A percentile compares a stretch with the other conserved stretches of the same genome.
phyloP scores from a whole-genome alignment of 2,797 vertebrate species.

The Manis javanica region DNA sequence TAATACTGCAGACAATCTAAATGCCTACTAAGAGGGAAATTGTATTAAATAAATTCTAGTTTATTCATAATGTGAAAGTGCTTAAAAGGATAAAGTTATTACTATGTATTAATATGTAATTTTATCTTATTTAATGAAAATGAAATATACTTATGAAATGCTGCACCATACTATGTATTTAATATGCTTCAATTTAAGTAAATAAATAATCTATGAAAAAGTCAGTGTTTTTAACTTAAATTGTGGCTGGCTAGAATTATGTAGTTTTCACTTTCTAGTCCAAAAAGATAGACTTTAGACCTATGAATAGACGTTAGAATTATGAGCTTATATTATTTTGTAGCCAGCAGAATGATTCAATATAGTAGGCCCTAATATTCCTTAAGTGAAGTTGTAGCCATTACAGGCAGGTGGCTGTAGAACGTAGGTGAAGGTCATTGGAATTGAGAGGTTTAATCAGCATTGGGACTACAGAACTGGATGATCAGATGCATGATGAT shows the following conservation, averaged over 20 bases:
- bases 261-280: background rate
- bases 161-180: background rate
- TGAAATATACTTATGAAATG: background rate
- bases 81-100: background rate
- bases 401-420: background rate
- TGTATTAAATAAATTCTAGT: background rate
- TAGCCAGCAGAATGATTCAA: background rate
- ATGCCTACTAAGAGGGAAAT: background rate
- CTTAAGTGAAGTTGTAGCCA: background rate
- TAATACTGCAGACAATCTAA: background rate
- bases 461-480: background rate
- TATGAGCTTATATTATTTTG: background rate
- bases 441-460: background rate
- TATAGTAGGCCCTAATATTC: background rate
- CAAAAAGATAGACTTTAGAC: background rate
- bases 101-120: background rate
- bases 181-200: background rate
- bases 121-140: constrained; percentile 1
- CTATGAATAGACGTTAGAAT: background rate
- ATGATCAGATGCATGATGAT: background rate
- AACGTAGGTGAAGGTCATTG: background rate
- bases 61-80: background rate
- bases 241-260: background rate
- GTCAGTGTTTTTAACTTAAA: background rate
- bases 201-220: background rate